Conservation (phyloP, 2,797 vertebrate species). For the Carduelis carduelis region DNA sequence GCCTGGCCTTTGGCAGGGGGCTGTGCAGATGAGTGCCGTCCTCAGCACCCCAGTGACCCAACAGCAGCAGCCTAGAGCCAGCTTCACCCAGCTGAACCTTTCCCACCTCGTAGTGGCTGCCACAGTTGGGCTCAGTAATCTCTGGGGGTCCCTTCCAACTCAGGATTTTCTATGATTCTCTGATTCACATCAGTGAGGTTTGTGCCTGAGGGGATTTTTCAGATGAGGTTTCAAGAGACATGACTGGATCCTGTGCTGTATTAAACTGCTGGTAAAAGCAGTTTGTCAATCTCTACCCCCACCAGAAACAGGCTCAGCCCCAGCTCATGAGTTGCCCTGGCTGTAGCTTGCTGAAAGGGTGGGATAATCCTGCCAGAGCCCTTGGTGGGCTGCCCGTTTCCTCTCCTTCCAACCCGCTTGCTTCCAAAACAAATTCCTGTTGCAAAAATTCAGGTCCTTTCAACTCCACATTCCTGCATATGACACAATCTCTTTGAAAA, state of each 20-base stretch:
- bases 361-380: constrained; percentile 1
- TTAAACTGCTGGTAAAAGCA: not conserved
- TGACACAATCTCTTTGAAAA: constrained; percentile 10
- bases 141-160: not conserved
- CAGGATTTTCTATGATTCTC: not conserved
- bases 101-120: not conserved
- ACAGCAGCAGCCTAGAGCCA: not conserved
- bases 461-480: constrained; percentile 21
- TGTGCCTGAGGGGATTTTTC: not conserved
- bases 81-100: not conserved
- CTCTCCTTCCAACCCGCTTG: constrained; percentile 22
- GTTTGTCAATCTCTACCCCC: not conserved
- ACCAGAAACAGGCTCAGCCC: not conserved
- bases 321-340: not conserved
- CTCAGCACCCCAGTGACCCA: rapidly evolving
- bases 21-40: not conserved
- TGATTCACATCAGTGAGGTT: not conserved
- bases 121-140: not conserved
- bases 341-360: not conserved
- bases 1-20: not conserved
- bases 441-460: constrained; percentile 35
- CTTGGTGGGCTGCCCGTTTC: constrained; percentile 54
- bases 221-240: not conserved
- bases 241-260: not conserved
- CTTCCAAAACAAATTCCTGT: constrained; percentile 59